phyloP scores from a whole-genome alignment of 2,888 invertebrate genomes.

The Clusia tigrina region DNA sequence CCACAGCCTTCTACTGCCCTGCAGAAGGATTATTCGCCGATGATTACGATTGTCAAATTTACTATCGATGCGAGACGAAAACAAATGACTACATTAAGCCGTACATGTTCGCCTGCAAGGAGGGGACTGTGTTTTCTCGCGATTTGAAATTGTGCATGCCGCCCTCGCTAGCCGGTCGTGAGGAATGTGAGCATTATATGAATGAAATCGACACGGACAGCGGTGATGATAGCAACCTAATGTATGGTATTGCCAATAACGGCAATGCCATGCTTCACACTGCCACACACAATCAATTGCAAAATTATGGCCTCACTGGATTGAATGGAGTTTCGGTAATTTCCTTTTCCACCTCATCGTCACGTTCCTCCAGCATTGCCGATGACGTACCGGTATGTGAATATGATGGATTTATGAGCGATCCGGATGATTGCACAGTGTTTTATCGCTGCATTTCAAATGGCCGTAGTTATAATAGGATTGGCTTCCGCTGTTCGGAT shows the following conservation, averaged over 20 bases:
- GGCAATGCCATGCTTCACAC: constrained; percentile 32
- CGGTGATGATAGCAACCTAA: constrained; percentile 45
- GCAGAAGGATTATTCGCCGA: constrained; percentile 78
- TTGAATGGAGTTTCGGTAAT: constrained; percentile 61
- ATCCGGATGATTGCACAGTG: constrained; percentile 74
- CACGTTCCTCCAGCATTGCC: constrained; percentile 46
- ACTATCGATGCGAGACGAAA: constrained; percentile 78
- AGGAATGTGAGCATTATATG: constrained; percentile 70
- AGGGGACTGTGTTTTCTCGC: constrained; percentile 79
- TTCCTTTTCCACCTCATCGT: constrained; percentile 60
- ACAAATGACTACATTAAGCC: constrained; percentile 66
- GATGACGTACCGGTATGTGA: constrained; percentile 64
- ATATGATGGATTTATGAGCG: constrained; percentile 76
- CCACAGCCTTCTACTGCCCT: constrained; percentile 67
- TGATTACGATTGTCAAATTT: constrained; percentile 75
- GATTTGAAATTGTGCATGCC: constrained; percentile 74
- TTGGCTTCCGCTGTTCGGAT: constrained; percentile 76
- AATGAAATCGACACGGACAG: constrained; percentile 53
- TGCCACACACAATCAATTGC: constrained; percentile 47
- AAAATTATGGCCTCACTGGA: constrained; percentile 57
- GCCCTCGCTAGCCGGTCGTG: constrained; percentile 73
- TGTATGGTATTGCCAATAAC: constrained; percentile 41
- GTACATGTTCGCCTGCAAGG: constrained; percentile 76
- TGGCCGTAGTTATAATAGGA: constrained; percentile 70
- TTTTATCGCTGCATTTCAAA: constrained; percentile 80